phyloP scores from a whole-genome alignment of 2,888 invertebrate species.

The Noctua fimbriata region DNA sequence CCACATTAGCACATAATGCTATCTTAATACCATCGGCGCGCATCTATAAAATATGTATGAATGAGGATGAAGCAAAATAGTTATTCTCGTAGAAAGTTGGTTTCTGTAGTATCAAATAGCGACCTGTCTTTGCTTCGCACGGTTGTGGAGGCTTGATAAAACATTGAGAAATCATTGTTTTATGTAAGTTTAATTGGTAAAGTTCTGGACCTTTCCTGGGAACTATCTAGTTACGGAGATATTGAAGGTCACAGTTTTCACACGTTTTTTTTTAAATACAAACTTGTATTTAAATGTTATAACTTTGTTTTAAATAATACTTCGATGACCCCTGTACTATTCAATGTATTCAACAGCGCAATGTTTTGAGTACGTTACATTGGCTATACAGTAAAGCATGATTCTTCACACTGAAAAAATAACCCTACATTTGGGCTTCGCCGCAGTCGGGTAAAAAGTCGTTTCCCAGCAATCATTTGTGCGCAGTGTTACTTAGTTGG shows the following conservation, averaged over 20 bases:
- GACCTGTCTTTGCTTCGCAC: background rate
- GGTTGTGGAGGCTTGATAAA: background rate
- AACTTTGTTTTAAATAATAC: background rate
- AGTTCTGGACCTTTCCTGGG: background rate
- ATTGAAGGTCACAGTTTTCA: background rate
- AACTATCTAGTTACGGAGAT: background rate
- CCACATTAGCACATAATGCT: conserved; percentile 22
- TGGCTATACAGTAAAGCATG: background rate
- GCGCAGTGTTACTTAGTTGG: background rate
- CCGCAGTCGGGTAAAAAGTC: no score
- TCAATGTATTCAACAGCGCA: background rate
- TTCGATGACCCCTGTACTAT: background rate
- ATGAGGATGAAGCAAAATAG: background rate
- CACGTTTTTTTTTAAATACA: background rate
- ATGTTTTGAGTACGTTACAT: background rate
- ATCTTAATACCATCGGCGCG: background rate
- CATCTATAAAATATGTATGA: conserved; percentile 9
- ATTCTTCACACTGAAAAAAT: background rate
- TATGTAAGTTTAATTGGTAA: background rate
- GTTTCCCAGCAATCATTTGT: background rate
- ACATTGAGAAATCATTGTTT: background rate
- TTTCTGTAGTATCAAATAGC: background rate
- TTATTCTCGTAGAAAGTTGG: background rate
- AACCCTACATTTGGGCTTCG: no score
- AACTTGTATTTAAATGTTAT: background rate